phyloP scores from a whole-genome alignment of 2,888 invertebrate species.

The Agriotes lineatus region DNA sequence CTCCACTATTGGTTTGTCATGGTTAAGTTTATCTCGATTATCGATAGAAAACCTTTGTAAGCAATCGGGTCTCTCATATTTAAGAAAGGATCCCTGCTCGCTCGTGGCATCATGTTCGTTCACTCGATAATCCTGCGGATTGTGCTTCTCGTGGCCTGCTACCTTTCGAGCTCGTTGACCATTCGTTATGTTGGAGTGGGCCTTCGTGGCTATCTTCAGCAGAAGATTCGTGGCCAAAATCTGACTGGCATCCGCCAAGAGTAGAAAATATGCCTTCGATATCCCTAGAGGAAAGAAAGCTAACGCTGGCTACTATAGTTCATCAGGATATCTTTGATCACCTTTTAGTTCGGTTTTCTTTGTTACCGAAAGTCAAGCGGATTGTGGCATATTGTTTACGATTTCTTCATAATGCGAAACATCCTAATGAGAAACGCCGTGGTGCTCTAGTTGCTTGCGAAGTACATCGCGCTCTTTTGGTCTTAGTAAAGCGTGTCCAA shows the following conservation, averaged over 20 bases:
- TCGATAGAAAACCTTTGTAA: conserved; percentile 41
- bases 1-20: conserved; percentile 36
- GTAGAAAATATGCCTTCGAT: background rate
- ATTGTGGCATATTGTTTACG: too few relatives aligned
- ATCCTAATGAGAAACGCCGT: too few relatives aligned
- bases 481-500: background rate
- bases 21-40: conserved; percentile 37
- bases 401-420: too few relatives aligned
- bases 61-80: conserved; percentile 37
- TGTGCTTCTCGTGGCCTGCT: conserved; percentile 30
- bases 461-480: too few relatives aligned
- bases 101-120: conserved; percentile 27
- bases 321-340: too few relatives aligned
- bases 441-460: too few relatives aligned
- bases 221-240: background rate
- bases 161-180: conserved; percentile 18
- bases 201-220: background rate
- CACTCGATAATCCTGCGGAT: conserved; percentile 33
- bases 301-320: too few relatives aligned
- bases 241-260: background rate
- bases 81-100: conserved; percentile 15
- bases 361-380: too few relatives aligned
- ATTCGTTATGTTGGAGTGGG: conserved; percentile 5
- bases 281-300: background rate
- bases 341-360: too few relatives aligned